Evolutionary conservation across 2,888 invertebrate species (phyloP).

Genomic region (Dexiosoma caninum): DNA sequence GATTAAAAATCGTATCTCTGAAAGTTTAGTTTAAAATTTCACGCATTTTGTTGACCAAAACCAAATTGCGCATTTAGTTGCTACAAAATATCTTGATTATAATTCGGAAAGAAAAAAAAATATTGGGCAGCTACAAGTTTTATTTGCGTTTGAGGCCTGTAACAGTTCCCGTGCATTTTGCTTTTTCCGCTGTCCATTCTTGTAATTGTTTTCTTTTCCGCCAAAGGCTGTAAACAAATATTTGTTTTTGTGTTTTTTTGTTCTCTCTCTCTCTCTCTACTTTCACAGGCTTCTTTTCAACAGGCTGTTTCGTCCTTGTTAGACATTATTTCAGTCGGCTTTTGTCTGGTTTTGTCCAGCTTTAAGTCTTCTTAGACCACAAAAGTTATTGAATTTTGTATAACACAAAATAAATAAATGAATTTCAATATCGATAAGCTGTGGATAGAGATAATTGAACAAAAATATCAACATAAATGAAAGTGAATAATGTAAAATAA

Average conservation of each 20-base stretch:
- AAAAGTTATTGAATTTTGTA: not conserved
- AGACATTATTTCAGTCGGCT: not conserved
- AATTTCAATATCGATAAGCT: no score
- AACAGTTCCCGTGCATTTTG: not conserved
- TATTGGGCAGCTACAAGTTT: not conserved
- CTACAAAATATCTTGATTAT: no score
- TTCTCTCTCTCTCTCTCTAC: not conserved
- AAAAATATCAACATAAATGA: no score
- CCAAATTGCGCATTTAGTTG: no score
- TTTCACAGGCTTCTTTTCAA: not conserved
- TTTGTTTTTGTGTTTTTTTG: not conserved
- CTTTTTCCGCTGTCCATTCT: not conserved
- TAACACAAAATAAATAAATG: not conserved
- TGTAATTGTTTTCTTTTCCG: not conserved
- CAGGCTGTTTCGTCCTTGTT: slow-evolving; percentile 29
- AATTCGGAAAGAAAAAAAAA: no score
- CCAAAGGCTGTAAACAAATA: slow-evolving; percentile 6
- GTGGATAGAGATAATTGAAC: no score
- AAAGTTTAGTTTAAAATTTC: no score
- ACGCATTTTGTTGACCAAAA: no score
- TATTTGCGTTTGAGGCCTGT: not conserved
- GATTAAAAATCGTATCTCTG: no score
- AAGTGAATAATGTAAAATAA: not conserved
- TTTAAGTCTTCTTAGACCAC: not conserved
- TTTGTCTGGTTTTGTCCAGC: not conserved